These are phyloP conservation scores for Magallana angulata DNA, from an alignment of 1,140 invertebrate species.

Conservation along the genomic window DNA sequence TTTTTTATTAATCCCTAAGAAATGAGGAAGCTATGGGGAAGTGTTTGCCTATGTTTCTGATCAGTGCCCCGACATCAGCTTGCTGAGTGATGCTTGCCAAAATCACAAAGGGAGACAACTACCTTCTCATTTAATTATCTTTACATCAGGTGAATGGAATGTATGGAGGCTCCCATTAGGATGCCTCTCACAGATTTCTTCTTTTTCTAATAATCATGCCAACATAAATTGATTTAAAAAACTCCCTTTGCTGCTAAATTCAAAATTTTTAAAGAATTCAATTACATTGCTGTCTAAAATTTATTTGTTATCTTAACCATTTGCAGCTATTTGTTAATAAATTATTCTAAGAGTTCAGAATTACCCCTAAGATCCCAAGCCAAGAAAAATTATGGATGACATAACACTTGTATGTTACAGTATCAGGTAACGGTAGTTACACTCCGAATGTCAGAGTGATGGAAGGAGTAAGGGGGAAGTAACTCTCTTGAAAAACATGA, in stretches of 20 bases:
- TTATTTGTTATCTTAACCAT: too few relatives aligned
- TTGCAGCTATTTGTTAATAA: too few relatives aligned
- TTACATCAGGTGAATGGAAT: constrained; percentile 30
- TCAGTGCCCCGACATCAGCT: not conserved
- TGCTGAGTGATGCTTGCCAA: not conserved
- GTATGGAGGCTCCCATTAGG: not conserved
- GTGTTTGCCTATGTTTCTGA: not conserved
- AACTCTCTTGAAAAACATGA: not conserved
- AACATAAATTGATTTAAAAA: not conserved
- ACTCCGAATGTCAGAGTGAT: not conserved
- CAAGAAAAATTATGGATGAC: not conserved
- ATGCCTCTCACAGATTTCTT: not conserved
- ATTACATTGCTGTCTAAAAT: too few relatives aligned
- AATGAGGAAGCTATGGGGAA: constrained; percentile 16
- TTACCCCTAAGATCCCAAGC: not conserved
- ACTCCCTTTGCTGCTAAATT: not conserved
- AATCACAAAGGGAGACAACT: constrained; percentile 12
- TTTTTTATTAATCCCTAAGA: not conserved
- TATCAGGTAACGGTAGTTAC: not conserved
- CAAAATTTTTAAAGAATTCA: not conserved
- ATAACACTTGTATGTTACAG: constrained; percentile 19
- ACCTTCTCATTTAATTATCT: constrained; percentile 26
- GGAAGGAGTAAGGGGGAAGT: not conserved
- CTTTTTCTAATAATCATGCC: not conserved
- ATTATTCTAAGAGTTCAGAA: too few relatives aligned